phyloP scores from a whole-genome alignment of 2,113 vertebrate genomes.

The Cyanocitta stelleri region DNA sequence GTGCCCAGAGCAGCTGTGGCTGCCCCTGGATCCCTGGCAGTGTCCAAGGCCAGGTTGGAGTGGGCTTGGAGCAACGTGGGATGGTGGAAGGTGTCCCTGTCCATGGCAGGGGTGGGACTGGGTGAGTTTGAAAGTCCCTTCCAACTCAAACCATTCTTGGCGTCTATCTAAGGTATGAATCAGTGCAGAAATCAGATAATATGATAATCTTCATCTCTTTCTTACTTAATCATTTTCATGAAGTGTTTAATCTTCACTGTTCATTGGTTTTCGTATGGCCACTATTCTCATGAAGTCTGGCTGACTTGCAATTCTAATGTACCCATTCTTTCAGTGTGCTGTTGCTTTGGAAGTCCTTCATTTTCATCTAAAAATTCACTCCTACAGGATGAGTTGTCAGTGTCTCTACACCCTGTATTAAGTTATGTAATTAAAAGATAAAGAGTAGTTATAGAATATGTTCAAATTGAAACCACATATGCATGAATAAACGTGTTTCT shows the following conservation, averaged over 20 bases:
- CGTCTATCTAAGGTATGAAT: not conserved
- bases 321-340: not conserved
- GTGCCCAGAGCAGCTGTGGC: not conserved
- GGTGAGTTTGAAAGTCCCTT: not conserved
- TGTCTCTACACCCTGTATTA: not conserved
- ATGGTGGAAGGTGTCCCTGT: fast-evolving
- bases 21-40: not conserved
- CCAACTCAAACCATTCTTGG: not conserved
- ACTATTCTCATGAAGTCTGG: not conserved
- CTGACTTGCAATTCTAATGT: not conserved
- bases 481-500: not conserved
- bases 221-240: not conserved
- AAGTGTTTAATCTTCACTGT: not conserved
- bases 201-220: not conserved
- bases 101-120: fast-evolving
- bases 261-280: not conserved
- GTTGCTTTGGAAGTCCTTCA: not conserved
- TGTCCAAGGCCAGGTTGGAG: fast-evolving
- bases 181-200: not conserved
- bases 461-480: not conserved
- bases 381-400: not conserved
- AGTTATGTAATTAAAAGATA: not conserved
- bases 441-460: not conserved
- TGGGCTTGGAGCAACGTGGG: fast-evolving
- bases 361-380: not conserved